Evolutionary conservation across 1,140 invertebrate genomes (phyloP), one percentile per base, ranked within the genome.

Genomic region (Meloidogyne floridensis): DNA sequence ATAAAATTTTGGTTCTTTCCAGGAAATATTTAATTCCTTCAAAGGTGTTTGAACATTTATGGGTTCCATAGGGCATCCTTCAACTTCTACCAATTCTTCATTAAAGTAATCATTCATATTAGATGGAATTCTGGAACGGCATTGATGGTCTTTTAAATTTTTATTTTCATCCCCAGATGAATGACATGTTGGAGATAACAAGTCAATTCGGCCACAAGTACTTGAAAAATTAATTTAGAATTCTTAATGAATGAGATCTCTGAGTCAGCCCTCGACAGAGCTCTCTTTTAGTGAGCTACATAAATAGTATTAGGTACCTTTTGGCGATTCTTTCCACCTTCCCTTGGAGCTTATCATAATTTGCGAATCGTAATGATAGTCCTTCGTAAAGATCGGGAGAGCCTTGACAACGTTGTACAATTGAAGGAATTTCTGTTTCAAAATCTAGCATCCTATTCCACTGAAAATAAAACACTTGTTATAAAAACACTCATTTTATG

Each of bases 21-120:
- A 98, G 15, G 92, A 93, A 0, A 98, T 95, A 80, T 95, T 93
- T 0, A 95, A 94, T 0, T 95, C 95, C 80, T 95, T 95, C 86
- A 96, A 96, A 86, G 94, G 94, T 2, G 95, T 95, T 83, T 96
- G 95, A 0, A 97, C 94, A 95, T 95, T 97, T 54, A 97, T 92
- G 91, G 96, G 95, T 51, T 95, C 94, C 13, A 20, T 73, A 13
- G 96, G 96, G 85, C 96, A 97, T 86, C 95, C 93, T 85, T 95
- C 94, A 0, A 96, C 93, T 85, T 93, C 93, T 10, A 96, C 95
- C 84, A 88, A 94, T 93, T 90, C 96, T 94, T 3, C 95, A 95
- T 54, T 71, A 18, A 11, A 56, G 42, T 74, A 51, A 47, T 78
- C 77, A 1, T 69, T 56, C 9, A 15, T 4, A 65, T n/a, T n/a